These are phyloP conservation scores for Rhadina sibilatrix DNA, from an alignment of 2,113 vertebrate genomes.

Conservation along the genomic window DNA sequence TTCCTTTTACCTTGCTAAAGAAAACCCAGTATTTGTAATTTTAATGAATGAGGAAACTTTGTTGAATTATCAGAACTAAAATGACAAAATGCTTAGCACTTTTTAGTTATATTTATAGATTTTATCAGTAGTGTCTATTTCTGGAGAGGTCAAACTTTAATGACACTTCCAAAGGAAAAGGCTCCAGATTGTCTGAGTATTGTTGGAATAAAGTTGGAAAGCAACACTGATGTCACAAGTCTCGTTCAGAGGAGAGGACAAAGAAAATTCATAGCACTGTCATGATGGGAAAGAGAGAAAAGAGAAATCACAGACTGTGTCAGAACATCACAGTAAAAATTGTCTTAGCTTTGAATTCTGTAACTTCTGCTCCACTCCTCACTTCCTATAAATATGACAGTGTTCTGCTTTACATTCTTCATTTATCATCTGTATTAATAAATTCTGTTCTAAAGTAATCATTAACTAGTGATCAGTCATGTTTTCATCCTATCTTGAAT, in stretches of 20 bases:
- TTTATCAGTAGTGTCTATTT: not conserved
- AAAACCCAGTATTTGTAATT: not conserved
- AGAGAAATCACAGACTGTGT: not conserved
- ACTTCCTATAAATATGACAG: not conserved
- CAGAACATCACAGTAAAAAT: not conserved
- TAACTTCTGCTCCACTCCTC: not conserved
- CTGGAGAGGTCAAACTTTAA: not conserved
- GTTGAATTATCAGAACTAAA: not conserved
- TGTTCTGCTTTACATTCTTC: not conserved
- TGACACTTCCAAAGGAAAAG: not conserved
- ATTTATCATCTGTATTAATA: not conserved
- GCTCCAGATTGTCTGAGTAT: not conserved
- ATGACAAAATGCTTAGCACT: not conserved
- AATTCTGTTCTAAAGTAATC: not conserved
- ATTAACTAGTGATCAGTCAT: not conserved
- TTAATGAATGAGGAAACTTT: not conserved
- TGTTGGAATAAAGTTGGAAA: not conserved
- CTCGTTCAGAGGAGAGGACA: accelerated
- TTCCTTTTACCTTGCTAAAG: not conserved
- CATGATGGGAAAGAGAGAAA: not conserved
- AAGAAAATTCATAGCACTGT: not conserved
- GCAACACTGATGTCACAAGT: not conserved
- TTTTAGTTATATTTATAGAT: not conserved
- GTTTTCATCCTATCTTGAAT: not conserved
- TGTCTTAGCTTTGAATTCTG: not conserved